Base-by-base conservation (phyloP, 2,113 vertebrate genomes). In the Meles meles region DNA sequence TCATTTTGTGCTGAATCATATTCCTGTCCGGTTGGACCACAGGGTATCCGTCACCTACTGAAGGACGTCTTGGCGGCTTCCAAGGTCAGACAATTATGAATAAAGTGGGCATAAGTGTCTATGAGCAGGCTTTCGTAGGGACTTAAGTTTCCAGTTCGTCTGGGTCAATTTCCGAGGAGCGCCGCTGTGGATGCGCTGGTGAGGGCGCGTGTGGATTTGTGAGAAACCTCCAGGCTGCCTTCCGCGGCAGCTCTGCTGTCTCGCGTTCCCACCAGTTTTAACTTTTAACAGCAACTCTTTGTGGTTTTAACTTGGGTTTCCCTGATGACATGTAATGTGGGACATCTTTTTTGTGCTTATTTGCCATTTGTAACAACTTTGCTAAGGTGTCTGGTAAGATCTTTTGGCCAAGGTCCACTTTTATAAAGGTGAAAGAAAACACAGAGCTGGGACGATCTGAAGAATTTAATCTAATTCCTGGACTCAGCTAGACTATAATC, bases 191-290 rank as follows among this genome's bases (percentile, higher is more conserved):
- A 61, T 23, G 17, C 27, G 12, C 7, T 2, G 29, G 37, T 13
- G 2, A 47, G 6, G n/a, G 39, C 5, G 1, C 2, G 31, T 14
- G 15, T 27, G 18, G 10, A 29, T 72, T 14, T 14, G 65, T 59
- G 20, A n/a, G 90, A 20, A 42, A n/a, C 55, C 14, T 0, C 37
- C 29, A n/a, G 3, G n/a, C 90, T 15, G 65, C 39, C 39, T 42
- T 61, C 79, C 31, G 0, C 4, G 2, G 79, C 0, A 11, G 61
- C n/a, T 31, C 18, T 10, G 0, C 21, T 8, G 0, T 7, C 15
- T 17, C 7, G 29, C 29, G 1, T 7, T 7, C 21, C 42, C 23
- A 7, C 31, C 23, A 17, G n/a, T 15, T 47, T n/a, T 37, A 13
- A 59, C 29, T 14, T 74, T 55, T 18, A 55, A 18, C 3, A 4